Base-by-base conservation (phyloP, 2,888 invertebrate species). In the Rotaria sp. region DNA sequence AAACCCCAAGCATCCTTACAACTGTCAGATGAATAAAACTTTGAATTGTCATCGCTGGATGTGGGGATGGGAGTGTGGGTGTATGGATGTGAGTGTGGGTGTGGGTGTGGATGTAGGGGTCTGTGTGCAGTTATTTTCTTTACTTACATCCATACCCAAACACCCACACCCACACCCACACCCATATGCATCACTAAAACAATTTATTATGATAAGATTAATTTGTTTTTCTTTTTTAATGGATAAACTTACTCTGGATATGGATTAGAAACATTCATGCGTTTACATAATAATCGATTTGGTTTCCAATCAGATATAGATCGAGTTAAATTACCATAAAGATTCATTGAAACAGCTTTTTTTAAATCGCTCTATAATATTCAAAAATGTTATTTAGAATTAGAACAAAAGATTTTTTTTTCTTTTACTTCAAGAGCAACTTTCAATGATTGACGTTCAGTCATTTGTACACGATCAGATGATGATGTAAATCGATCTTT, bases 181-280 rank as follows among this genome's bases (percentile, higher is more conserved):
- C n/a, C n/a, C n/a, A n/a, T n/a, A n/a, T n/a, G n/a, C n/a, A n/a
- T 30, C 30, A 74, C 74, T 74, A 21, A 30, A 24, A 74, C 8
- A 74, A 15, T 30, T 30, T 11, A n/a, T 3, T 30, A 30, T 30
- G 8, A 15, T 59, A 10, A 59, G n/a, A 26, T 74, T 18, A 35
- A 18, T 15, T 11, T 2, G 35, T 35, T 35, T 38, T 74, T 2
- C n/a, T n/a, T n/a, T n/a, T n/a, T n/a, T n/a, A n/a, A n/a, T n/a
- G n/a, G 26, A 45, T 45, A 50, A 13, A 86, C 92, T 91, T 91
- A 93, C 92, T 93, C 93, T 52, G 93, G 93, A 88, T 93, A 94
- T 0, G 96, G 95, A 90, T 96, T 94, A 0, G 96, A 95, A 50
- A 99, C 94, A 90, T 99, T 98, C 90, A 97, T 98, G 80, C 97